phyloP scores from a whole-genome alignment of 2,797 vertebrate species.

The Sebastes glaucus region DNA sequence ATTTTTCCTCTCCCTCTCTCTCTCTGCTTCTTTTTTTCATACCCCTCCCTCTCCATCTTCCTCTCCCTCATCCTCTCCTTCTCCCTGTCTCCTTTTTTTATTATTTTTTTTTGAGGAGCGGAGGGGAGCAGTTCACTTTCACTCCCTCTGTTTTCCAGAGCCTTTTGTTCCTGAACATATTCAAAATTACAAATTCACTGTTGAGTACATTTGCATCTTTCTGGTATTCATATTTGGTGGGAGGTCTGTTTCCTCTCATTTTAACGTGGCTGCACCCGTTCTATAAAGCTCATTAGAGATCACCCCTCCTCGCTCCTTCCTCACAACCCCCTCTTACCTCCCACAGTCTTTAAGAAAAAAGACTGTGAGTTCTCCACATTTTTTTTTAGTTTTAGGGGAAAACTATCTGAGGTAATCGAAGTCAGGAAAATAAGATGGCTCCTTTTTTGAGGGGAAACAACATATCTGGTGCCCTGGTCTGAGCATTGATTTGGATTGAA shows the following conservation, averaged over 20 bases:
- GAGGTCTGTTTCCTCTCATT: conserved; percentile 69
- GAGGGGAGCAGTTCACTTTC: conserved; percentile 73
- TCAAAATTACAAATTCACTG: conserved; percentile 77
- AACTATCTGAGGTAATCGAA: conserved; percentile 28
- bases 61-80: conserved; percentile 13
- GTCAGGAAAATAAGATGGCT: conserved; percentile 28
- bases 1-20: conserved; percentile 51
- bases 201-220: conserved; percentile 76
- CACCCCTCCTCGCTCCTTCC: conserved; percentile 24
- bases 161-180: conserved; percentile 76
- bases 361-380: conserved; percentile 30
- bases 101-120: conserved; percentile 34
- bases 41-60: background rate
- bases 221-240: conserved; percentile 72
- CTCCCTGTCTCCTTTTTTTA: conserved; percentile 16
- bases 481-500: conserved; percentile 65
- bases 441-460: conserved; percentile 46
- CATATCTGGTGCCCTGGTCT: conserved; percentile 50
- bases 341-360: conserved; percentile 27
- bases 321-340: conserved; percentile 25
- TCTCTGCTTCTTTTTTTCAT: background rate
- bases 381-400: conserved; percentile 5
- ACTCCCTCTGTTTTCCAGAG: conserved; percentile 61
- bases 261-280: conserved; percentile 28
- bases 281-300: conserved; percentile 69